Conservation (phyloP, 2,888 invertebrate species). For the Platypus cylindrus region DNA sequence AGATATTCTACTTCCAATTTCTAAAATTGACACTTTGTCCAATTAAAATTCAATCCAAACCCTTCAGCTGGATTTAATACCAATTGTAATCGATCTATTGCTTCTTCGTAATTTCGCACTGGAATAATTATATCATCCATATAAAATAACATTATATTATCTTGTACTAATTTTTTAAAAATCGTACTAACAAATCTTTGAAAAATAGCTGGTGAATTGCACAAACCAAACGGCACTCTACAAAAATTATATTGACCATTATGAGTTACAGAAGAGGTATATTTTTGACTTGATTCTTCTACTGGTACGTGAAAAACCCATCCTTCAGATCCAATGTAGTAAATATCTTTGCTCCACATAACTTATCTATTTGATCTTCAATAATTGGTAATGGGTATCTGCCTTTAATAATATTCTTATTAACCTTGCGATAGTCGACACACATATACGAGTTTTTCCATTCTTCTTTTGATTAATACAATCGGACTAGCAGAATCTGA, state of each 20-base stretch:
- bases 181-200: slow-evolving; percentile 26
- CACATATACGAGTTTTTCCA: slow-evolving; percentile 16
- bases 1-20: slow-evolving; percentile 21
- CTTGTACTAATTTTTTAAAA: slow-evolving; percentile 19
- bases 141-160: slow-evolving; percentile 20
- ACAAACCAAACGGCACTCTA: slow-evolving; percentile 26
- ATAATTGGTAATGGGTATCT: slow-evolving; percentile 24
- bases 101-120: slow-evolving; percentile 4
- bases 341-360: slow-evolving; percentile 17
- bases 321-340: slow-evolving; percentile 22
- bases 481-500: slow-evolving; percentile 21
- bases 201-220: slow-evolving; percentile 25
- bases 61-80: slow-evolving; percentile 6
- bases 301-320: slow-evolving; percentile 26
- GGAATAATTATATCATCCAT: slow-evolving; percentile 24
- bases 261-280: slow-evolving; percentile 24
- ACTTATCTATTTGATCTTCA: slow-evolving; percentile 21
- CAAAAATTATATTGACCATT: slow-evolving; percentile 24
- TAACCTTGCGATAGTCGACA: slow-evolving; percentile 23
- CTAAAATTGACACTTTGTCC: slow-evolving; percentile 18
- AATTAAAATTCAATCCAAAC: slow-evolving; percentile 8
- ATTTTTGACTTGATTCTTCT: slow-evolving; percentile 17
- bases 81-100: slow-evolving; percentile 3
- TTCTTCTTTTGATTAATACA: slow-evolving; percentile 21
- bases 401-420: slow-evolving; percentile 22